Conservation (phyloP, 2,113 vertebrate species). For the Oreochromis aureus region DNA sequence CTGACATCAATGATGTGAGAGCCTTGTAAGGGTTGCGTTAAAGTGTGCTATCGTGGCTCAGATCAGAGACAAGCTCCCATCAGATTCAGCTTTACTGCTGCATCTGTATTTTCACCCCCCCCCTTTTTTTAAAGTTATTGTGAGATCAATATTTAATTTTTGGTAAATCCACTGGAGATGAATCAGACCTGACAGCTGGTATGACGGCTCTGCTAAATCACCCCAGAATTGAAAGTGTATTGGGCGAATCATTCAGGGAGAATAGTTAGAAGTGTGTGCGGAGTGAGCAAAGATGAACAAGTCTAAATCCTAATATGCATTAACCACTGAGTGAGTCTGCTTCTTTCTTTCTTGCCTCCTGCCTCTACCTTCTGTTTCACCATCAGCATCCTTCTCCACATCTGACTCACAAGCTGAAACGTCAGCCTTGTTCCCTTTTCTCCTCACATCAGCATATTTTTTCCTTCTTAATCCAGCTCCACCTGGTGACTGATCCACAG, state of each 20-base stretch:
- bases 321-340: background rate
- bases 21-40: background rate
- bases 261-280: background rate
- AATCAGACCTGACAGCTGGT: conserved; percentile 36
- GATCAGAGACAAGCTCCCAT: background rate
- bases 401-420: background rate
- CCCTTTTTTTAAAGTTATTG: conserved; percentile 8
- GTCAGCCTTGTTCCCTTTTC: background rate
- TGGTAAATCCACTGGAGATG: conserved; percentile 37
- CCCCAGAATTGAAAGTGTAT: conserved; percentile 16
- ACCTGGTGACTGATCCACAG: background rate
- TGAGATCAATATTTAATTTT: conserved; percentile 65
- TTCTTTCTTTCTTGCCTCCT: background rate
- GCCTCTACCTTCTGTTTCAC: background rate
- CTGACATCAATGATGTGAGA: background rate
- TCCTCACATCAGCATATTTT: background rate
- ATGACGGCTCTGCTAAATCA: conserved; percentile 32
- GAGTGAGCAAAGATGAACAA: background rate
- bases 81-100: background rate
- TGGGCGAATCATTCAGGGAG: background rate
- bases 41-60: background rate
- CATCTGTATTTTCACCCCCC: background rate
- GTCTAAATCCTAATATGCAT: background rate
- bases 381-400: background rate
- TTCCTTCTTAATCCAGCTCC: background rate